Evolutionary conservation across 2,797 vertebrate species (phyloP), one percentile per base, ranked within the genome.

Genomic region (Ispidina picta): DNA sequence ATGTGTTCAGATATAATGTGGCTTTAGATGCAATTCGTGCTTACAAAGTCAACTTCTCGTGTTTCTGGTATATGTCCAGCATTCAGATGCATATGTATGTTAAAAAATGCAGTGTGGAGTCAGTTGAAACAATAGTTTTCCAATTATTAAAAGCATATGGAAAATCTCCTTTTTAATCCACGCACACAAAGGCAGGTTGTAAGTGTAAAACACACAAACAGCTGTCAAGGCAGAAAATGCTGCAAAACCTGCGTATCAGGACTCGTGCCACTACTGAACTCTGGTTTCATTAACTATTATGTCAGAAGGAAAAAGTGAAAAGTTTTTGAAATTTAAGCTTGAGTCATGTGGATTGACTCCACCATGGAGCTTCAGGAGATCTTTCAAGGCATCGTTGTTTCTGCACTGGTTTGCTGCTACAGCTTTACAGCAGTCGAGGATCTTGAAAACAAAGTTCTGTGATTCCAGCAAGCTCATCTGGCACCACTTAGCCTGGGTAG

Each of bases 401-500:
- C 75, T 95, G 79, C 64, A 88, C 55, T 80, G 28, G 12, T 80
- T 91, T 95, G 82, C 90, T 94, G 64, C 91, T 95, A 65, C 83
- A 87, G 88, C 91, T 96, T 95, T 89, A 83, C 64, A 82, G 75
- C 71, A 91, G 60, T 88, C 12, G 8, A 82, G 90, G 78, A 93
- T 95, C 94, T 93, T 96, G 94, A 89, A 94, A 95, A 96, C 95
- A 95, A 93, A 95, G 75, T 76, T 71, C 72, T 21, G 5, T 70
- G 87, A 89, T 93, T 96, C 63, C 88, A 93, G 82, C 69, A 86
- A 73, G 70, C 79, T 96, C 96, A 95, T 97, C 96, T 97, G 97
- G 94, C 95, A 86, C 82, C 43, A 29, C 89, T 97, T 96, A 96
- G 58, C 49, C 86, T 69, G 85, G 82, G 92, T 70, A 86, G 76